phyloP scores from a whole-genome alignment of 92 coral and sea anemone genomes.

The Paragorgia papillata region DNA sequence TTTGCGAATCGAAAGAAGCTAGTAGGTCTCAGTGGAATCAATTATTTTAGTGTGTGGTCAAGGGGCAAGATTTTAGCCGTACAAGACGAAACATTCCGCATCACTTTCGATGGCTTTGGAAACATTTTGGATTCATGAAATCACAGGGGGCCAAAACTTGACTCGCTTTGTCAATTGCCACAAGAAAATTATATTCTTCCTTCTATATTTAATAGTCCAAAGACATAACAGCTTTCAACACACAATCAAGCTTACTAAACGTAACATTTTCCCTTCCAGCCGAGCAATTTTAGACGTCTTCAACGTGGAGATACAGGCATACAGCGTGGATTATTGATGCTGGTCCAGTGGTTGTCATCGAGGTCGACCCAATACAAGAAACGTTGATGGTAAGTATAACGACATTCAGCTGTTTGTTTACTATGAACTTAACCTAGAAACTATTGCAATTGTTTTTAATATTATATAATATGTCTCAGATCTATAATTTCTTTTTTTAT shows the following conservation, averaged over 20 bases:
- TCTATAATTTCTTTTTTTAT: too few species aligned
- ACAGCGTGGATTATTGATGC: not conserved
- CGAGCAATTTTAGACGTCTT: not conserved
- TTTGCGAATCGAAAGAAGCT: not conserved
- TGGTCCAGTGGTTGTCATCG: not conserved
- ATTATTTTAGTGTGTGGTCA: not conserved
- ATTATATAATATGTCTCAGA: too few species aligned
- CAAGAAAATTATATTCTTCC: too few species aligned
- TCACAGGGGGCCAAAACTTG: too few species aligned
- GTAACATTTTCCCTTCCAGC: not conserved
- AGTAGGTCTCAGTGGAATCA: not conserved
- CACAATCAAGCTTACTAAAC: too few species aligned
- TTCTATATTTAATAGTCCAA: too few species aligned
- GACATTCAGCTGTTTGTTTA: too few species aligned
- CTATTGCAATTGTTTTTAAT: too few species aligned
- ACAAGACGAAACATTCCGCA: not conserved
- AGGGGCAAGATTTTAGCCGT: not conserved
- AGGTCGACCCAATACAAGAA: not conserved
- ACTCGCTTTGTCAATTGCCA: too few species aligned
- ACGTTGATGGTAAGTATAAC: not conserved
- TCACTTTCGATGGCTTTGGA: constrained; percentile 5
- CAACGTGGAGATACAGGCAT: not conserved
- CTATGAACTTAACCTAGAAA: too few species aligned
- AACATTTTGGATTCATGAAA: not conserved
- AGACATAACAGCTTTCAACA: too few species aligned